phyloP scores from a whole-genome alignment of 2,113 vertebrate species.

The human (Homo sapiens) region GRCh38 chr4:58029501-58030000 shows the following conservation, averaged over 20 bases:
- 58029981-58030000: too few relatives aligned
- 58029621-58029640: background rate
- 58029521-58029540: background rate
- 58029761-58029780: background rate
- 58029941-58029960: too few relatives aligned
- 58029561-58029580: background rate
- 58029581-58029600: background rate
- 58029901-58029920: background rate
- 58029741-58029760: slow-evolving; percentile 15
- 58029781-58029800: background rate
- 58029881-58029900: background rate
- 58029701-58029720: background rate
- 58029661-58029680: background rate
- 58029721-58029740: background rate
- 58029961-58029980: too few relatives aligned
- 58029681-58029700: background rate
- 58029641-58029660: background rate
- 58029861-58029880: background rate
- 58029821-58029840: background rate
- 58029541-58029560: background rate
- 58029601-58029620: background rate
- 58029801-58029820: background rate
- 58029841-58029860: background rate
- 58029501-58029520: background rate
- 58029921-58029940: background rate